phyloP scores from a whole-genome alignment of 1,140 invertebrate genomes.

The Aphelinus certus region DNA sequence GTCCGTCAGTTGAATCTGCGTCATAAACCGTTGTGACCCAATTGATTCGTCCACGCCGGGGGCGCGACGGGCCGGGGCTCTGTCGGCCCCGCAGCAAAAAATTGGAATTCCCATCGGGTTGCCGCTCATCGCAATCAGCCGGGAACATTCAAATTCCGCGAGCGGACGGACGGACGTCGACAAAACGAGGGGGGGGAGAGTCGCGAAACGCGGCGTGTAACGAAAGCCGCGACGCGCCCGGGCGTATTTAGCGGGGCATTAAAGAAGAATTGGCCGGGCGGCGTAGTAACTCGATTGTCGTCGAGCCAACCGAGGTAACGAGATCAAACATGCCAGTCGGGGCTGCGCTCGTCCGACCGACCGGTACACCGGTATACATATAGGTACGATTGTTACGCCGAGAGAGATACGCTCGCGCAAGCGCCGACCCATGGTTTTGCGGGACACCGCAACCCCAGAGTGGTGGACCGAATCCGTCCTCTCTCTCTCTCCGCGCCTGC shows the following conservation, averaged over 20 bases:
- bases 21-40: too few relatives aligned
- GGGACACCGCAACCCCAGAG: conserved; percentile 55
- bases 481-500: too few relatives aligned
- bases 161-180: too few relatives aligned
- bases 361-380: conserved; percentile 36
- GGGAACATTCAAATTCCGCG: too few relatives aligned
- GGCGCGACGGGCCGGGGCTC: too few relatives aligned
- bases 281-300: conserved; percentile 50
- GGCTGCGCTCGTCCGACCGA: conserved; percentile 26
- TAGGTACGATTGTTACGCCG: conserved; percentile 15
- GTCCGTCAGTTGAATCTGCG: too few relatives aligned
- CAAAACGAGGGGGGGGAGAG: too few relatives aligned
- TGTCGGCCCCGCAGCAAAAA: too few relatives aligned
- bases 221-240: conserved; percentile 5
- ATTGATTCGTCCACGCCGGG: too few relatives aligned
- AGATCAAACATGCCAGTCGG: conserved; percentile 51
- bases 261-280: conserved; percentile 17
- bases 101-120: too few relatives aligned
- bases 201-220: too few relatives aligned
- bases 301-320: conserved; percentile 54
- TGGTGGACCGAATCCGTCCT: conserved; percentile 52
- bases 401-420: conserved; percentile 41
- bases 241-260: conserved; percentile 15
- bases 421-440: conserved; percentile 50
- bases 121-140: too few relatives aligned